A percentile compares a stretch with the other conserved stretches of the same genome.
Evolutionary conservation across 2,888 invertebrate genomes (phyloP).

Genomic region (Aspidiotus rigidus): DNA sequence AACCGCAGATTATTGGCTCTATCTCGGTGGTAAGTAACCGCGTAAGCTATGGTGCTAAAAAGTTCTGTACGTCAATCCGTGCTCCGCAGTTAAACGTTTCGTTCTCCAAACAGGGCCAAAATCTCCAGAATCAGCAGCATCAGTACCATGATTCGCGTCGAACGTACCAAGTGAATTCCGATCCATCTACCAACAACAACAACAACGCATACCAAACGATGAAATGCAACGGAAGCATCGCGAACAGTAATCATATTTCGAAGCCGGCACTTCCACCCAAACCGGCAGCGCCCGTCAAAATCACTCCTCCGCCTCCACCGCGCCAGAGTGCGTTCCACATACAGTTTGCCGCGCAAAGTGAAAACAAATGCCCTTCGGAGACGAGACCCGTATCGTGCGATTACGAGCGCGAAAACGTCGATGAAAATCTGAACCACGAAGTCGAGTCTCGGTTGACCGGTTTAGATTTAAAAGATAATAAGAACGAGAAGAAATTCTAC

Average conservation of each 20-base stretch:
- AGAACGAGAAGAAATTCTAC: constrained; percentile 1
- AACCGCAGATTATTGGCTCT: constrained; percentile 60
- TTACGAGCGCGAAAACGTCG: background rate
- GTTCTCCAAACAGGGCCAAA: background rate
- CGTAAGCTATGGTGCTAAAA: constrained; percentile 2
- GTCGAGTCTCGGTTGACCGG: constrained; percentile 7
- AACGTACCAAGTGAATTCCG: background rate
- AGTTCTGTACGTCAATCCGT: background rate
- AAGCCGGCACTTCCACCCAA: constrained; percentile 77
- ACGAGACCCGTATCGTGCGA: background rate
- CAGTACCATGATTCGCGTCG: background rate
- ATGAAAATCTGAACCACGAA: background rate
- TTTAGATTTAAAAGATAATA: constrained; percentile 8
- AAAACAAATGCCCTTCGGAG: constrained; percentile 5
- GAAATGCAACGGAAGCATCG: background rate
- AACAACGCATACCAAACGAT: constrained; percentile 10
- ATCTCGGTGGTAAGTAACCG: constrained; percentile 35
- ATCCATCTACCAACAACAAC: constrained; percentile 15
- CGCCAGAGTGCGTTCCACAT: constrained; percentile 43
- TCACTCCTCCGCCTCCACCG: constrained; percentile 48
- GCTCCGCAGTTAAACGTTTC: background rate
- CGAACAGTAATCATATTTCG: constrained; percentile 9
- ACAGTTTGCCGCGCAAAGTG: constrained; percentile 14
- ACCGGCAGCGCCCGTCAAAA: constrained; percentile 53
- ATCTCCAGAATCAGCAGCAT: background rate